Base-by-base conservation (phyloP, 2,888 invertebrate species). In the Crepidodera aurea region DNA sequence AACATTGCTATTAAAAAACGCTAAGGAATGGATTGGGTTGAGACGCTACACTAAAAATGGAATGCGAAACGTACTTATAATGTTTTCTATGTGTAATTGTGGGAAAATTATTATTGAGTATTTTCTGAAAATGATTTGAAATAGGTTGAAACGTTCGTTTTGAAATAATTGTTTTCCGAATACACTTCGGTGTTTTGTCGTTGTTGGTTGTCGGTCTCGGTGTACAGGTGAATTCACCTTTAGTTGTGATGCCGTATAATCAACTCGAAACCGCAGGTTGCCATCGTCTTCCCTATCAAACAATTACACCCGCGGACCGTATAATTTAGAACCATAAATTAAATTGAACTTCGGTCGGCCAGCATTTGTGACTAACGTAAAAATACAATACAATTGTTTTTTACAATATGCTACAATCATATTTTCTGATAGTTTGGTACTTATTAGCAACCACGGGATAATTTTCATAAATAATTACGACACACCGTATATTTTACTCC, bases 241-340 rank as follows among this genome's bases (percentile, higher is more conserved):
- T 57, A 48, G 48, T 57, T 55, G 13, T 51, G 40, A 54, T 54
- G 63, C 63, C 72, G 68, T 72, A 66, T 72, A 72, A 72, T 72
- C 71, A 71, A 69, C 65, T 56, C 68, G 68, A 67, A 70, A 71
- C 72, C 72, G 72, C 71, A 71, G 66, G 68, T 71, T 69, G 68
- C 71, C 67, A 69, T 71, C 70, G 63, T 63, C 65, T 50, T 63
- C 63, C 42, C 63, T 63, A 59, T 77, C 77, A 76, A 79, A 77
- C 79, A 79, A 79, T 79, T 79, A 79, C 77, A 76, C 74, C 74
- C 70, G 72, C 76, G 75, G 73, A 78, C 78, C 79, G 71, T 80
- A 79, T 80, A 80, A 80, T 80, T 80, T 80, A 71, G 77, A 73
- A 77, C 76, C 78, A 79, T 80, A 80, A 80, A 79, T 78, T 76